These are phyloP conservation scores for Catostylus mosaicus DNA, from an alignment of 30 jellyfish, hydroid and myxozoan genomes.

Conservation along the genomic window DNA sequence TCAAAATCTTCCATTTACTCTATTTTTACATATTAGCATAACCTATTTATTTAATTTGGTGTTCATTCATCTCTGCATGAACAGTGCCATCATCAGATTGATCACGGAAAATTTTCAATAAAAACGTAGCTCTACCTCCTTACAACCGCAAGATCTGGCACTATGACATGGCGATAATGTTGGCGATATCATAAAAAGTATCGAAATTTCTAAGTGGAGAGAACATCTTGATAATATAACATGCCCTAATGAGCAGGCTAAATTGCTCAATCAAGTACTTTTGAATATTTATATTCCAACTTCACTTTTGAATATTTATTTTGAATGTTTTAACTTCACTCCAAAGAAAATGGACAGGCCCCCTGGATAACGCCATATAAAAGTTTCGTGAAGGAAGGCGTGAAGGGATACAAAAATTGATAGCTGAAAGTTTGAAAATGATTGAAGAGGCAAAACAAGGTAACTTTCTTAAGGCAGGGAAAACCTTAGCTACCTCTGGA, in stretches of 20 bases:
- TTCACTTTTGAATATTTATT: not conserved
- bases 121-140: slow-evolving; percentile 35
- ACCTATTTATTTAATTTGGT: slow-evolving; percentile 54
- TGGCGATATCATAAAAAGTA: slow-evolving; percentile 14
- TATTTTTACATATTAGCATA: slow-evolving; percentile 14
- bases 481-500: slow-evolving; percentile 59
- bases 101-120: slow-evolving; percentile 38
- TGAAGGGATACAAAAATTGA: slow-evolving; percentile 46
- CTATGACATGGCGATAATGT: slow-evolving; percentile 35
- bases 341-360: slow-evolving; percentile 18
- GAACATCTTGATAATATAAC: slow-evolving; percentile 52
- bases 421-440: slow-evolving; percentile 47
- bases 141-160: slow-evolving; percentile 64
- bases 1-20: slow-evolving; percentile 30
- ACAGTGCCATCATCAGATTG: slow-evolving; percentile 62
- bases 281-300: not conserved
- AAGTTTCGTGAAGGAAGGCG: slow-evolving; percentile 41
- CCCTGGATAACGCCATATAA: slow-evolving; percentile 50
- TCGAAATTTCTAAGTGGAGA: slow-evolving; percentile 46
- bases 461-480: slow-evolving; percentile 60
- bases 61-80: slow-evolving; percentile 59
- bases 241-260: slow-evolving; percentile 51
- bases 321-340: not conserved
- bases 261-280: slow-evolving; percentile 48
- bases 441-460: slow-evolving; percentile 62